Percentiles rank a stretch among this genome's conserved stretches.
Evolutionary conservation across 2,113 vertebrate genomes (phyloP).

Genomic region (western clawed frog (Xenopus tropicalis)): DNA sequence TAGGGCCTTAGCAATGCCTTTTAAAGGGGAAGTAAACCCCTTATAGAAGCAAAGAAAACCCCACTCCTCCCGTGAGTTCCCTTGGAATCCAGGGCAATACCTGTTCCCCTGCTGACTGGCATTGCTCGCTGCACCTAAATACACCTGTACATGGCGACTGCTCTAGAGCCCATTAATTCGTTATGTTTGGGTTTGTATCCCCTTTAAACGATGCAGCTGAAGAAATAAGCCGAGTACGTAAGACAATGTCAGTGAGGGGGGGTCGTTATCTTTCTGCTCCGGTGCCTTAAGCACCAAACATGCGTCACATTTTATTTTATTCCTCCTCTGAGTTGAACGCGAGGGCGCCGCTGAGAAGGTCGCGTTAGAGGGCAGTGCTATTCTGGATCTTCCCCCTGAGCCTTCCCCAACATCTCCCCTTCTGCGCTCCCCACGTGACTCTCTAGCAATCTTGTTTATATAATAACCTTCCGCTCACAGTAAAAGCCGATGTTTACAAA

Average conservation of each 20-base stretch:
- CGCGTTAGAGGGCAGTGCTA: constrained; percentile 10
- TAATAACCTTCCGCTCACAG: not conserved
- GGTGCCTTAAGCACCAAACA: constrained; percentile 14
- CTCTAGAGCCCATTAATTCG: no score
- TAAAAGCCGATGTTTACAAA: no score
- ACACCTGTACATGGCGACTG: no score
- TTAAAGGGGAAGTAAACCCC: no score
- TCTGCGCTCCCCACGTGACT: not conserved
- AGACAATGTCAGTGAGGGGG: not conserved
- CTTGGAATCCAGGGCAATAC: no score
- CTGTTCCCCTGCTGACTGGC: no score
- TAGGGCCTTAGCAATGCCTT: no score
- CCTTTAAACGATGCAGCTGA: not conserved
- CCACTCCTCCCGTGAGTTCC: no score
- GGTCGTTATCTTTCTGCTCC: constrained; percentile 9
- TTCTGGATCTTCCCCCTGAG: not conserved
- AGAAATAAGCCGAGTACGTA: not conserved
- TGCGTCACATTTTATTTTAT: constrained; percentile 15
- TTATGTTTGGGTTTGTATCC: no score
- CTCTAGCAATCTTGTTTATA: not conserved
- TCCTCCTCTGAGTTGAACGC: not conserved
- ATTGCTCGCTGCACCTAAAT: no score
- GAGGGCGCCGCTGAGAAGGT: not conserved
- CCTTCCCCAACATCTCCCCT: not conserved
- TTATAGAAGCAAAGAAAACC: no score